Evolutionary conservation across 2,797 vertebrate species (phyloP).

Genomic region (Cyclopterus lumpus): DNA sequence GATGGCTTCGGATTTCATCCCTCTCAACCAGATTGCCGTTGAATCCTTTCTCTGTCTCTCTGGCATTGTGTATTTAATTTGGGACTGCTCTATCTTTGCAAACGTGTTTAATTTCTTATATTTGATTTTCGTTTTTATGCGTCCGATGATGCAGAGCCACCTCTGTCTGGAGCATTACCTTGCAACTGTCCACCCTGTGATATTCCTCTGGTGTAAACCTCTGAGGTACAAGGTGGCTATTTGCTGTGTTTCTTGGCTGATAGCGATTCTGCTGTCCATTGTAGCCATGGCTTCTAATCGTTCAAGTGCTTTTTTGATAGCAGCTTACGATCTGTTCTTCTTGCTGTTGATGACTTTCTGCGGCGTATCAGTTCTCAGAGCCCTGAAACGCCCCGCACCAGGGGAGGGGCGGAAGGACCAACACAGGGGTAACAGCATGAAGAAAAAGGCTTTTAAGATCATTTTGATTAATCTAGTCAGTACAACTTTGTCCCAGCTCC

Average conservation of each 20-base stretch:
- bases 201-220: constrained; percentile 17
- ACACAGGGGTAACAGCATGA: background rate
- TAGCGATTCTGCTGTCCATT: background rate
- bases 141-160: background rate
- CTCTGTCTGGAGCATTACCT: constrained; percentile 17
- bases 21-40: background rate
- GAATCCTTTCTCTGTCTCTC: background rate
- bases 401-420: background rate
- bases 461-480: background rate
- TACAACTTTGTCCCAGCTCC: background rate
- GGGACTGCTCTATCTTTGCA: rapidly evolving
- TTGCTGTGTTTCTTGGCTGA: constrained; percentile 10
- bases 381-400: constrained; percentile 13
- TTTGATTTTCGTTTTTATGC: background rate
- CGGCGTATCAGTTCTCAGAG: constrained; percentile 6
- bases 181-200: constrained; percentile 5
- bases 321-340: background rate
- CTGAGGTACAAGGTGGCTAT: constrained; percentile 5
- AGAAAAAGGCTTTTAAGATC: constrained; percentile 9
- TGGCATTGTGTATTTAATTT: background rate
- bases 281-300: rapidly evolving
- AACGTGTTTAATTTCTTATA: background rate
- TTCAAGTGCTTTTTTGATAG: rapidly evolving
- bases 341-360: background rate
- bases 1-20: background rate